A percentile compares a stretch with the other conserved stretches of the same genome.
phyloP scores from a whole-genome alignment of 2,888 invertebrate genomes.

The Trachelus iudaicus region DNA sequence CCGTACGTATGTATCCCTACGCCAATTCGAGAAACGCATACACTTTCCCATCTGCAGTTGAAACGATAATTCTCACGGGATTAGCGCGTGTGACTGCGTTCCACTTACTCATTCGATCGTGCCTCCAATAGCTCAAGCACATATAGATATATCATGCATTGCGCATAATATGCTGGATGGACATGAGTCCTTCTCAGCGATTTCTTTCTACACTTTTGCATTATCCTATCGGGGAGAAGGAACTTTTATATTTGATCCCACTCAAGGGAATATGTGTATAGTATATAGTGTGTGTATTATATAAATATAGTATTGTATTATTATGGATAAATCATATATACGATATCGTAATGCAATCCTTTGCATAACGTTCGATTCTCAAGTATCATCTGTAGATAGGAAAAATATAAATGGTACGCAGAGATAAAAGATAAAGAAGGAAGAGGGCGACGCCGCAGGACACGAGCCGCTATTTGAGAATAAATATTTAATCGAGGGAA shows the following conservation, averaged over 20 bases:
- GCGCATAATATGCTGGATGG: neutral
- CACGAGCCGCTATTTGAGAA: constrained; percentile 37
- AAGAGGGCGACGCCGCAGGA: constrained; percentile 1
- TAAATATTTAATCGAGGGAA: constrained; percentile 57
- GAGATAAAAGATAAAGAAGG: neutral
- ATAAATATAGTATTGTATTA: too few species aligned
- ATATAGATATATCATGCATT: neutral
- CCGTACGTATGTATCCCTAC: neutral
- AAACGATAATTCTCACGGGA: neutral
- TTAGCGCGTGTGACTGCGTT: neutral
- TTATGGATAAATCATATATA: too few species aligned
- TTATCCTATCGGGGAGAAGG: too few species aligned
- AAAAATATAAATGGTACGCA: neutral
- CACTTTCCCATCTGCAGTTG: neutral
- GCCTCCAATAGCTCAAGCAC: neutral
- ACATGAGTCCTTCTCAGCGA: neutral
- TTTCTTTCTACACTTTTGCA: too few species aligned
- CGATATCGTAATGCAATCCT: too few species aligned
- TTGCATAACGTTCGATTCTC: neutral
- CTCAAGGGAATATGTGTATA: too few species aligned
- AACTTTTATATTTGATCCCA: too few species aligned
- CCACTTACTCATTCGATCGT: neutral
- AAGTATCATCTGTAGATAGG: neutral
- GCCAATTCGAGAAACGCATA: neutral
- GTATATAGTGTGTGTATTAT: too few species aligned